Evolutionary conservation across 2,113 vertebrate species (phyloP), one percentile per base, ranked within the genome.

Genomic region (Micromys minutus): DNA sequence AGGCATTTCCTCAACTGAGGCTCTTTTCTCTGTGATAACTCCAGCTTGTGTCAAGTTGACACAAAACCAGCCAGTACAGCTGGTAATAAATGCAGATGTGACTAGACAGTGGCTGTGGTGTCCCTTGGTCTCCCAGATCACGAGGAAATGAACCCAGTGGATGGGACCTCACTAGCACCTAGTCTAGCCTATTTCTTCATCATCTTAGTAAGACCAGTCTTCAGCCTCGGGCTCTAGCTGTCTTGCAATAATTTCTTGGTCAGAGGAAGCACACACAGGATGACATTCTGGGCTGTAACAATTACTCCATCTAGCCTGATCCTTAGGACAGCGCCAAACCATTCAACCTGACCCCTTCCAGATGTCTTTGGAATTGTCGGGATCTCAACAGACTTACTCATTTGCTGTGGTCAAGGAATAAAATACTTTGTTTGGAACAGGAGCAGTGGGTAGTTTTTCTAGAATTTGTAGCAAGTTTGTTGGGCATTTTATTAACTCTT

Each of bases 131-230:
- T 76, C 57, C 15, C 31, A 63, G 74, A 80, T 75, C 57, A 39
- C 5, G 47, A 77, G 7, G 24, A 72, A 50, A 76, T n/a, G 15
- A 3, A 26, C 69, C 29, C 61, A 63, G 21, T 47, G 31, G 11
- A 42, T 79, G 39, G 55, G 34, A 55, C 10, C 69, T 91, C 45
- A 24, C 74, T 67, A 81, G 74, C 22, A 7, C 77, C 29, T 90
- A 42, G 11, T 16, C 12, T 29, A 74, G 17, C 12, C 0, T 31
- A 1, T 31, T 15, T 47, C 36, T 45, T 4, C 22, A 6, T 19
- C 55, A 80, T 75, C 31, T 39, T 77, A 85, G 75, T 21, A 45
- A n/a, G 45, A 26, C 36, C 50, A 3, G 16, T 57, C 21, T 55
- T 16, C 45, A 59, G 42, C 45, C 59, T 13, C 4, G 10, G 76